Evolutionary conservation across 1,140 invertebrate species (phyloP), one percentile per base, ranked within the genome.

Genomic region (Pseudomyrmex cubaensis): DNA sequence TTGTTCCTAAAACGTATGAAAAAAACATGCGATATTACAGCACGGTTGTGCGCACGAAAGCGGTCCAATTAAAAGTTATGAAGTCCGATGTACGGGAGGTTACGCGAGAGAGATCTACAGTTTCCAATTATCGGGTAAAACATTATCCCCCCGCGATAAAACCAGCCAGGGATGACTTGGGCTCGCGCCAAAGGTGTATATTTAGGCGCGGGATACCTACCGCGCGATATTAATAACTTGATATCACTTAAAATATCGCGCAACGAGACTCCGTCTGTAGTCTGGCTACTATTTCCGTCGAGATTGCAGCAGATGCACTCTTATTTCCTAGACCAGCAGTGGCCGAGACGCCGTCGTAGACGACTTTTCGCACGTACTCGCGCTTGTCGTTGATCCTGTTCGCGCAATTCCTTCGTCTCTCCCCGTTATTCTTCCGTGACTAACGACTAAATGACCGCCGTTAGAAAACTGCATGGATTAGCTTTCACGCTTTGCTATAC

Each of bases 91-190:
- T 8, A 15, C 13, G 22, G 44, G 57, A 52, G 62, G 46, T 17
- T 61, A 48, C 48, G 74, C 52, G 64, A 70, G 54, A 70, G 66
- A 86, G 50, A 67, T 80, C 59, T 69, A 80, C 84, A 44, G 69
- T 88, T 89, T 86, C 87, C 83, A 89, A 89, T 88, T 89, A 89
- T 88, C 87, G 80, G 75, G 44, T 89, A 89, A 89, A 88, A 88
- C 87, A 86, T 88, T 88, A 87, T 85, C 48, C 84, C 84, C 62
- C 77, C 52, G 86, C 86, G 84, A 89, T 89, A 89, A 89, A 89
- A 84, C 67, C 54, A 64, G 87, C 83, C 87, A 62, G 57, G 62
- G 84, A 75, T 85, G 73, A 67, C 69, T 89, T 89, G 87, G 86
- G 46, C 2, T 73, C 52, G 15, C 63, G 86, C 87, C 86, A 89